Evolutionary conservation across 1,140 invertebrate species (phyloP).

Genomic region (Melitaea cinxia): DNA sequence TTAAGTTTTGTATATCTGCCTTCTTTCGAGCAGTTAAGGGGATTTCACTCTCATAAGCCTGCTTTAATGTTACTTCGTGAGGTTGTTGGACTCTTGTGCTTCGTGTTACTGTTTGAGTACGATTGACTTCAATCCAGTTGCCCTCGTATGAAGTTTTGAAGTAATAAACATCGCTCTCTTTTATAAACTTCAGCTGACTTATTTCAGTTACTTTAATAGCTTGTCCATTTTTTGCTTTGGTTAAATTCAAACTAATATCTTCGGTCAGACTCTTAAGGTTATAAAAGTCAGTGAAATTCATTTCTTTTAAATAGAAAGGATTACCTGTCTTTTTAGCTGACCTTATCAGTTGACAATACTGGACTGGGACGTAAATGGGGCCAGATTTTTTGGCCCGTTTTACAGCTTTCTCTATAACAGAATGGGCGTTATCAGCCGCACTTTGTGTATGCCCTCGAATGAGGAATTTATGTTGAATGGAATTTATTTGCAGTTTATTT

Average conservation of each 20-base stretch:
- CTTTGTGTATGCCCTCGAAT: constrained; percentile 55
- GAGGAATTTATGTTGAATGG: constrained; percentile 53
- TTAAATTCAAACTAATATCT: background rate
- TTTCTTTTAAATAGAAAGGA: constrained; percentile 41
- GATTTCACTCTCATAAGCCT: no score
- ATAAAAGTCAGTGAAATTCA: constrained; percentile 43
- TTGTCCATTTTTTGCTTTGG: no score
- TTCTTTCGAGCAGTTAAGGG: no score
- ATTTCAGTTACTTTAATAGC: no score
- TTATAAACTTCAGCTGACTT: no score
- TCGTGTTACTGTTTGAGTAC: no score
- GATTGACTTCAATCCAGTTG: no score
- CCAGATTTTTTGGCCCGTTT: constrained; percentile 45
- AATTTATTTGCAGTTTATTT: constrained; percentile 13
- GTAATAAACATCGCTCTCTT: no score
- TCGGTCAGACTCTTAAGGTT: constrained; percentile 16
- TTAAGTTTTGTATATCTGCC: no score
- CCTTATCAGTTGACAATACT: constrained; percentile 48
- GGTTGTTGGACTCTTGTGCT: no score
- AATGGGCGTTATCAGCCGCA: constrained; percentile 53
- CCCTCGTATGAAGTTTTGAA: no score
- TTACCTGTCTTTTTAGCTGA: constrained; percentile 48
- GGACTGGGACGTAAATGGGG: constrained; percentile 44
- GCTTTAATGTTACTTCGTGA: no score
- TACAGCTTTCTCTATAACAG: constrained; percentile 20